Percentiles rank a stretch among this genome's conserved stretches.
Evolutionary conservation across 2,888 invertebrate species (phyloP).

Genomic region (Microchrysa polita): DNA sequence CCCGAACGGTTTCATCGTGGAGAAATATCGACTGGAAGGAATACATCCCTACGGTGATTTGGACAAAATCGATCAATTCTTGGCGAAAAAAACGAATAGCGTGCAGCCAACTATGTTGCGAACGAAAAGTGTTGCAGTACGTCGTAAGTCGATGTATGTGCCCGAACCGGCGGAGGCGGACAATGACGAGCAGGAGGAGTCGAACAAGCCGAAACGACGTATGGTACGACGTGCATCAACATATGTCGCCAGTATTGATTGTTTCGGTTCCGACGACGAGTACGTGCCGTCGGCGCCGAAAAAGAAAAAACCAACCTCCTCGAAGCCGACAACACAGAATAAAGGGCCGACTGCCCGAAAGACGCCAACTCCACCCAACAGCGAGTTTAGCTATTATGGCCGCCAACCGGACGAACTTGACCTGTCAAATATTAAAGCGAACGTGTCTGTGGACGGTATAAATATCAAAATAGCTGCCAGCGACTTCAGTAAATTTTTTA

Average conservation of each 20-base stretch:
- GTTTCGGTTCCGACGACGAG: constrained; percentile 39
- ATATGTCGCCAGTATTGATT: constrained; percentile 45
- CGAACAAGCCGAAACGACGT: not conserved
- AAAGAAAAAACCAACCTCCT: constrained; percentile 4
- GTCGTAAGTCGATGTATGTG: not conserved
- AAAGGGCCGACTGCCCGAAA: not conserved
- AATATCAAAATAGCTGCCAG: constrained; percentile 22
- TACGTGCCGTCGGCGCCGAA: constrained; percentile 40
- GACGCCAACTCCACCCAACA: not conserved
- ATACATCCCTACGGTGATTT: constrained; percentile 52
- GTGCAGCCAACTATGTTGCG: not conserved
- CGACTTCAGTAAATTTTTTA: constrained; percentile 28
- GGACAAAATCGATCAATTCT: constrained; percentile 52
- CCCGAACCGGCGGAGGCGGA: not conserved
- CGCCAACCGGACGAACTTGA: constrained; percentile 47
- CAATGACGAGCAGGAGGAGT: not conserved
- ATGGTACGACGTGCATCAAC: not conserved
- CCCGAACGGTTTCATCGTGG: constrained; percentile 58
- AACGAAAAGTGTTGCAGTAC: not conserved
- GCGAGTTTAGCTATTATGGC: constrained; percentile 50
- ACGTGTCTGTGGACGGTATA: constrained; percentile 26
- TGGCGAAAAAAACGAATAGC: not conserved
- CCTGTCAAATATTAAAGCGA: constrained; percentile 15
- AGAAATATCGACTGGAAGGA: constrained; percentile 55
- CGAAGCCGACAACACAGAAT: constrained; percentile 35